These are phyloP conservation scores for Harpagoxenus sublaevis DNA, from an alignment of 2,888 invertebrate species.

Conservation along the genomic window DNA sequence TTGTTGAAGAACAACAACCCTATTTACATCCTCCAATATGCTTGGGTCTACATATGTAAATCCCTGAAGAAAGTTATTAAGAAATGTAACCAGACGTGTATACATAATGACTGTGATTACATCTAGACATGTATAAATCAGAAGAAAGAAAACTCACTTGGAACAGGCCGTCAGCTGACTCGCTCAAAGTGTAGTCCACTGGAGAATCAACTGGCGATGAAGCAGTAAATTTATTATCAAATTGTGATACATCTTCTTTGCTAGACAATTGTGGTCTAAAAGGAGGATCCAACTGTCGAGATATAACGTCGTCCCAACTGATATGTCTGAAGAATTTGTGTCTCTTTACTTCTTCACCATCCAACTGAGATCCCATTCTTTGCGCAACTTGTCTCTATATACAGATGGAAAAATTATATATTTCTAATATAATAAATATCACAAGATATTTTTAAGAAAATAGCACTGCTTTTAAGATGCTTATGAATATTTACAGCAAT, in stretches of 20 bases:
- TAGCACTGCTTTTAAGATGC: conserved; percentile 1
- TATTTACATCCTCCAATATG: conserved; percentile 91
- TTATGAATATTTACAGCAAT: not conserved
- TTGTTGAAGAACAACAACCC: not conserved
- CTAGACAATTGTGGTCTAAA: conserved; percentile 96
- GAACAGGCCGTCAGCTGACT: conserved; percentile 98
- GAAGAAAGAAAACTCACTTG: conserved; percentile 89
- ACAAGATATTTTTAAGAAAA: not conserved
- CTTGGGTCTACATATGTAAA: conserved; percentile 99
- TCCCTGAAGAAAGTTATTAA: conserved; percentile 89
- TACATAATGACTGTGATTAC: not conserved
- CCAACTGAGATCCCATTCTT: conserved; percentile 94
- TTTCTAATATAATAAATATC: not conserved
- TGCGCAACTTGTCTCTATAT: conserved; percentile 90
- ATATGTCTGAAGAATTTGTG: conserved; percentile 98
- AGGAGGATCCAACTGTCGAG: conserved; percentile 96
- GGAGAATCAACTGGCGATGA: conserved; percentile 99
- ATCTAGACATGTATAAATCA: not conserved
- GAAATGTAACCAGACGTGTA: not conserved
- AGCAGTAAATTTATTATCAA: conserved; percentile 98
- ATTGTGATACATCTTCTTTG: conserved; percentile 99
- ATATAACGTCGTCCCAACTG: conserved; percentile 97
- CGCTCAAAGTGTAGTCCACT: conserved; percentile 96
- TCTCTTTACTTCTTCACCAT: conserved; percentile 95
- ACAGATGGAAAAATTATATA: conserved; percentile 42